Evolutionary conservation across 35 echinoderm and acorn worm genomes (phyloP).

Genomic region (Ptychodera flava): DNA sequence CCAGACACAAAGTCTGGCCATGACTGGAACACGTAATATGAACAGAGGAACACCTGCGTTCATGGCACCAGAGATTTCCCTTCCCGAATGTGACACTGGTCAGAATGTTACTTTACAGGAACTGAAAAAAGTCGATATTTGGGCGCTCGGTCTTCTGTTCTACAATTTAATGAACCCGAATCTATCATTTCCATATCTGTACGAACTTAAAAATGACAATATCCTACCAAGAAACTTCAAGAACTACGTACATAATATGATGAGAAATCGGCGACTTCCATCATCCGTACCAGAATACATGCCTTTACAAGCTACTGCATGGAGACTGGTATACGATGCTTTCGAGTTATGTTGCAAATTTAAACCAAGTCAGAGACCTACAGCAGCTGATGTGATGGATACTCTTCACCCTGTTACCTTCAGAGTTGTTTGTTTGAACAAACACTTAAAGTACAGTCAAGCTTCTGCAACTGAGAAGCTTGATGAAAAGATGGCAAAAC

Average conservation of each 20-base stretch:
- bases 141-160: neutral
- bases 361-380: neutral
- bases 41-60: conserved; percentile 23
- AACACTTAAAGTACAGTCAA: conserved; percentile 1
- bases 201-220: neutral
- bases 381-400: neutral
- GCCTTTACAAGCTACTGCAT: conserved; percentile 9
- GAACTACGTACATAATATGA: neutral
- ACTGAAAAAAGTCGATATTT: conserved; percentile 12
- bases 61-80: conserved; percentile 29
- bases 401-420: neutral
- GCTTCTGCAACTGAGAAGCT: neutral
- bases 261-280: neutral
- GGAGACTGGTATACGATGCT: neutral
- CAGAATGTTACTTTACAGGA: neutral
- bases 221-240: neutral
- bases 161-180: conserved; percentile 20
- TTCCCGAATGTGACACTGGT: neutral
- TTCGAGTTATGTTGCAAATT: conserved; percentile 5
- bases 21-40: conserved; percentile 6
- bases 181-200: conserved; percentile 5
- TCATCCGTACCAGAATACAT: neutral
- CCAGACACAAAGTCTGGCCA: conserved; percentile 26
- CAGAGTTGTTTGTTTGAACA: neutral
- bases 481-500: neutral